Conservation (phyloP, 1,140 invertebrate genomes). For the Pararge aegeria region DNA sequence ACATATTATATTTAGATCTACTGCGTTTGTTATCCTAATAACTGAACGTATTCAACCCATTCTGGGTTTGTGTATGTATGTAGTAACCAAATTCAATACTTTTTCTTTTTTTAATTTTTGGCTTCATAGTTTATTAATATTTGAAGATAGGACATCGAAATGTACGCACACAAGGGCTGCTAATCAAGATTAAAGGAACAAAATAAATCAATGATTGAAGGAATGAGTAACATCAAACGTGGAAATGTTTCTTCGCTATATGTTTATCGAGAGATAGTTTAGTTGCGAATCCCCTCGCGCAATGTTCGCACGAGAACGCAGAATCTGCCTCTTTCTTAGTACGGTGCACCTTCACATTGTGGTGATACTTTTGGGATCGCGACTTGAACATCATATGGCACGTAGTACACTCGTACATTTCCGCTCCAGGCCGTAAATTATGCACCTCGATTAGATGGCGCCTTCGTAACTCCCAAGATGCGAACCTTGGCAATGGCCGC, state of each 20-base stretch:
- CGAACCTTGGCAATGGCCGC: constrained; percentile 52
- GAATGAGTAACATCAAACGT: constrained; percentile 33
- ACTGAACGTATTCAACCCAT: no score
- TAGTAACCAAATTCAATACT: no score
- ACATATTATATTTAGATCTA: no score
- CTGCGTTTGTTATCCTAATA: no score
- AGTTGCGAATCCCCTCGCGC: constrained; percentile 59
- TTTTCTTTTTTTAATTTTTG: no score
- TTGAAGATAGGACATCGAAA: no score
- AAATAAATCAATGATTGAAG: no score
- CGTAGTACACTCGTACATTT: constrained; percentile 71
- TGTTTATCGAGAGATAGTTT: constrained; percentile 67
- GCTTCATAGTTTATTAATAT: no score
- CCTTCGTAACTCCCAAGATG: constrained; percentile 63
- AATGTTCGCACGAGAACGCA: constrained; percentile 55
- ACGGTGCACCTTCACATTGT: constrained; percentile 65
- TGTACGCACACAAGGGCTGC: no score
- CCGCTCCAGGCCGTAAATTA: constrained; percentile 65
- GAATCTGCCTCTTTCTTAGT: constrained; percentile 64
- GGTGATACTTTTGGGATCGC: constrained; percentile 68
- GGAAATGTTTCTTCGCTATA: constrained; percentile 67
- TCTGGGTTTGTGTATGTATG: no score
- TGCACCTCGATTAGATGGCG: constrained; percentile 68
- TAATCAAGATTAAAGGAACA: no score
- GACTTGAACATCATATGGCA: constrained; percentile 80